Evolutionary conservation across 64 coral and sea anemone species (phyloP).

Genomic region (Actinia equina): DNA sequence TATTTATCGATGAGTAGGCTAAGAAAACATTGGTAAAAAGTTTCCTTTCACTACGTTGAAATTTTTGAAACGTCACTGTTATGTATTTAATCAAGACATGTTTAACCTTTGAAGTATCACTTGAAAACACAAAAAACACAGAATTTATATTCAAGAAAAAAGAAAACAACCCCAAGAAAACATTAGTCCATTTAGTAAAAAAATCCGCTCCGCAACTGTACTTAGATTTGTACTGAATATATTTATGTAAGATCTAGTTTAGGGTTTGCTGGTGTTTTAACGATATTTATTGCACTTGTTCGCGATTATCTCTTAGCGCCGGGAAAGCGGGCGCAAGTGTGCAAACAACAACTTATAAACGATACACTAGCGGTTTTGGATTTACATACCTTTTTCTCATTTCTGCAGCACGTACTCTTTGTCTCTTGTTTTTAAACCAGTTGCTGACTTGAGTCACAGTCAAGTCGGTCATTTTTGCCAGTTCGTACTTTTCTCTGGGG

Average conservation of each 20-base stretch:
- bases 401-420: slow-evolving; percentile 80
- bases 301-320: neutral
- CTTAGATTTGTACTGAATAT: neutral
- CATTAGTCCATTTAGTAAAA: neutral
- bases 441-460: slow-evolving; percentile 95
- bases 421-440: slow-evolving; percentile 97
- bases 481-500: slow-evolving; percentile 77
- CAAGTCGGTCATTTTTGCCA: slow-evolving; percentile 89
- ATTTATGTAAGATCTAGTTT: neutral
- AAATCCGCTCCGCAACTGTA: neutral
- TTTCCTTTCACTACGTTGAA: neutral
- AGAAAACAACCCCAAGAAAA: slow-evolving; percentile 6
- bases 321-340: neutral
- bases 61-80: slow-evolving; percentile 7
- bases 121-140: slow-evolving; percentile 22
- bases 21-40: neutral
- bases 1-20: slow-evolving; percentile 15
- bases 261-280: neutral
- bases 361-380: neutral
- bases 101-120: slow-evolving; percentile 36
- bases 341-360: neutral
- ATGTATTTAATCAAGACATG: slow-evolving; percentile 20
- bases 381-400: slow-evolving; percentile 78
- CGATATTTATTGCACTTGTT: neutral
- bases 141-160: slow-evolving; percentile 13